Percentiles rank a stretch among this genome's conserved stretches.
These are phyloP conservation scores for Calyptommatus sinebrachiatus DNA, from an alignment of 2,113 vertebrate species.

Conservation along the genomic window DNA sequence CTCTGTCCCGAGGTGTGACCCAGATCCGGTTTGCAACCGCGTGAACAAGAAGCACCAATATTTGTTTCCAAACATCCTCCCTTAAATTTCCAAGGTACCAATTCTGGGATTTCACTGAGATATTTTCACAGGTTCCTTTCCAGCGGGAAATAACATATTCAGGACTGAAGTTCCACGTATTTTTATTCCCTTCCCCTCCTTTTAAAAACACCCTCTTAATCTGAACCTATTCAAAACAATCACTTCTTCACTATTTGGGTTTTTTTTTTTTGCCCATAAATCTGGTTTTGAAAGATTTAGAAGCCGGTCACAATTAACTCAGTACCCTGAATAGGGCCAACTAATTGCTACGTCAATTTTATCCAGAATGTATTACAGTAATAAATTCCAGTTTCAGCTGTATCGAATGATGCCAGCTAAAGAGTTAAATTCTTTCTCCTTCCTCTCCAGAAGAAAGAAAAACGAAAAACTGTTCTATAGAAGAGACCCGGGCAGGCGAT, in stretches of 20 bases:
- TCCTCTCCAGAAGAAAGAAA: neutral
- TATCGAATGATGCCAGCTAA: neutral
- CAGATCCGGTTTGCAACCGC: neutral
- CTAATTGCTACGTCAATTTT: neutral
- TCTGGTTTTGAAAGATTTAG: neutral
- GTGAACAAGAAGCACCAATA: neutral
- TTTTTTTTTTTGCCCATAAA: neutral
- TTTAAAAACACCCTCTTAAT: neutral
- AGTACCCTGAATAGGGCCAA: neutral
- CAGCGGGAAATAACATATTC: neutral
- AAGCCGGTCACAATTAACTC: neutral
- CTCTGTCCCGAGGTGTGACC: too few relatives aligned
- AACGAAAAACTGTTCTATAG: neutral
- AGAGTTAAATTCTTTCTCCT: neutral
- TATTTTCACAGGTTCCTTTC: neutral
- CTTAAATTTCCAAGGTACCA: neutral
- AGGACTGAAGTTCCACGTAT: too few relatives aligned
- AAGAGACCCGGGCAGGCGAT: neutral
- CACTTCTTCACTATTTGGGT: neutral
- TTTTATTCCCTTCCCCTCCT: neutral
- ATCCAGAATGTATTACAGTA: neutral
- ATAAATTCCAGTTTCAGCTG: neutral
- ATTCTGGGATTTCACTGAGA: neutral
- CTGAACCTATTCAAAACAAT: neutral
- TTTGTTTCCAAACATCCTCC: neutral